Evolutionary conservation across 1,140 invertebrate genomes (phyloP).

Genomic region (Cecropterus lyciades): DNA sequence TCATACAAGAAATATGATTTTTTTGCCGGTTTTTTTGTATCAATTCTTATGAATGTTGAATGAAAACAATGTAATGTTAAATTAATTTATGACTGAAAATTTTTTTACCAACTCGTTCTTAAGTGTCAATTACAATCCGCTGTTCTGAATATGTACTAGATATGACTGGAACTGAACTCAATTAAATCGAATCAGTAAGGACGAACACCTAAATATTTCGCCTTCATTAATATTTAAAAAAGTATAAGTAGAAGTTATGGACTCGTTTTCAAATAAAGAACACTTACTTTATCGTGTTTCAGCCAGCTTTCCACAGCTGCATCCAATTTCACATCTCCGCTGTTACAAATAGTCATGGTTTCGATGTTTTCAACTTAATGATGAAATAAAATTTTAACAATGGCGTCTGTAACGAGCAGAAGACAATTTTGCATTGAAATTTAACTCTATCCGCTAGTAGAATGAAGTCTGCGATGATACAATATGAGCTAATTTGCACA

Average conservation of each 20-base stretch:
- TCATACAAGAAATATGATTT: too few species aligned
- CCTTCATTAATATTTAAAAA: too few species aligned
- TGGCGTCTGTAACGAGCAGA: not conserved
- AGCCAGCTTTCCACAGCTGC: constrained; percentile 66
- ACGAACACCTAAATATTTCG: too few species aligned
- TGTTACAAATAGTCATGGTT: constrained; percentile 61
- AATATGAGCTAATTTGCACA: constrained; percentile 33
- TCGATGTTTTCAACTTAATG: constrained; percentile 24
- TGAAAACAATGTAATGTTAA: too few species aligned
- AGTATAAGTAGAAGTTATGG: not conserved
- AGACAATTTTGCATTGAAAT: not conserved
- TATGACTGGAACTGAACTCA: too few species aligned
- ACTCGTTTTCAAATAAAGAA: constrained; percentile 4
- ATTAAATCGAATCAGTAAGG: too few species aligned
- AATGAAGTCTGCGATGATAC: constrained; percentile 8
- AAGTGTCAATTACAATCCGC: too few species aligned
- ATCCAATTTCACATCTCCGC: constrained; percentile 69
- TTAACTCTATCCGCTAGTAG: not conserved
- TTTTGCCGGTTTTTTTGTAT: too few species aligned
- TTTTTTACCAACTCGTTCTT: too few species aligned
- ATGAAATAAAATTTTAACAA: constrained; percentile 2
- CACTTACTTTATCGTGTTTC: constrained; percentile 68
- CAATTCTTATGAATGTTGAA: too few species aligned
- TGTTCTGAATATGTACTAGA: too few species aligned
- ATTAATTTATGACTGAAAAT: too few species aligned